Base-by-base conservation (phyloP, 1,140 invertebrate genomes). In the Brachionus plicatilis region DNA sequence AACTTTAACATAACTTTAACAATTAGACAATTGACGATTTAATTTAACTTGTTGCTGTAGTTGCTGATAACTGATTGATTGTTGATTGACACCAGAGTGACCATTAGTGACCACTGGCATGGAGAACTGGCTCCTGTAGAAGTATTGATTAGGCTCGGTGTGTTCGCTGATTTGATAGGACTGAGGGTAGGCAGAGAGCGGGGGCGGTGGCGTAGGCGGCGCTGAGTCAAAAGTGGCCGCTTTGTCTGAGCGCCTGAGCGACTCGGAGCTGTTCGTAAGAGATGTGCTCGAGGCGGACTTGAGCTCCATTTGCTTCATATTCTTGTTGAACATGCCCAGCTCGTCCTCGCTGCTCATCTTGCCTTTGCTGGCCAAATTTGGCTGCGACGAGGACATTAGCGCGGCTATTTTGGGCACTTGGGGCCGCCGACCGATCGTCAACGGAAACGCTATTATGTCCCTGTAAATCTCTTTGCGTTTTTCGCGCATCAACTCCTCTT, bases 391-490 rank as follows among this genome's bases (percentile, higher is more conserved):
- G 24, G 37, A 45, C 41, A 75, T 75, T 9, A 14, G 17, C 12
- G 45, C 14, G 6, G 72, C 7, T 43, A 37, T 76, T 14, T 37
- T 24, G 20, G 33, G 33, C 53, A 80, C 50, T 29, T 82, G 79
- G 1, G 79, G 79, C 12, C 65, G 53, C 37, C 79, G 79, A 6
- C 79, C 79, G n/a, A 82, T 82, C 9, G 79, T 82, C 65, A 82
- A 82, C 41, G 79, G 79, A 68, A 82, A 82, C 53, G 79, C 65
- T 37, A 82, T 82, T 43, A 82, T 82, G 45, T 82, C 79, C 12
- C 43, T 82, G 43, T 65, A 68, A 11, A 82, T 82, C 2, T 82
- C 79, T 17, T 82, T 60, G 5, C 79, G 20, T 11, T 82, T 60
- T 37, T 82, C 79, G 24, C 79, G 29, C 6, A 82, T 82, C 45